Base-by-base conservation (phyloP, 2,888 invertebrate species). In the Slavum lentiscoides region DNA sequence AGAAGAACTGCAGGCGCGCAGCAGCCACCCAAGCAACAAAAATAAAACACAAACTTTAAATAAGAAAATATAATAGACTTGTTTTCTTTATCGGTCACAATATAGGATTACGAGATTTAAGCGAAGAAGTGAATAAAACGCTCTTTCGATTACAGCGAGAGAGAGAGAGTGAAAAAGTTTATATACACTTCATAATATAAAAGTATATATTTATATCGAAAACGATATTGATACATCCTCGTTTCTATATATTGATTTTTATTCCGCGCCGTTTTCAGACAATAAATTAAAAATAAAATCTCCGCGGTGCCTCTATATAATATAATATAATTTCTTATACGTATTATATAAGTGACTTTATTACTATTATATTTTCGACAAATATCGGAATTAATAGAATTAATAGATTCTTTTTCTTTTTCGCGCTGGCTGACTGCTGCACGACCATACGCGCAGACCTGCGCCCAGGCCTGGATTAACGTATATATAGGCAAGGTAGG, bases 1-100 rank as follows among this genome's bases (percentile, higher is more conserved):
- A 61, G 23, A 2, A 4, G 4, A 21, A 3, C 61, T 23, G 5
- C 59, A 19, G 11, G 9, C 23, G 23, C n/a, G 23, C 1, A 67
- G 1, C 30, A 4, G 30, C 4, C 30, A 4, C 2, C 30, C 1
- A 30, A 30, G 30, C 30, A 30, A 30, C n/a, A 43, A 21, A 67
- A 49, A 49, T 21, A 64, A 39, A 13, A 49, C 67, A 21, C 67
- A 43, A 49, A 68, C 49, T 53, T 23, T 68, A 68, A 53, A 68
- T 61, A 61, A 61, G 61, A 61, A 61, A 21, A 61, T 23, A 61
- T 53, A 68, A 17, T 19, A 23, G 49, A 23, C 15, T 30, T 23
- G 17, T 53, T 68, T 53, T 23, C 13, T 19, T 68, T 68, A 53
- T 23, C 9, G 23, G 23, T 23, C 19, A n/a, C n/a, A 19, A 8